Evolutionary conservation across 64 coral and sea anemone species (phyloP), one percentile per base, ranked within the genome.

Genomic region (Montipora foliosa): DNA sequence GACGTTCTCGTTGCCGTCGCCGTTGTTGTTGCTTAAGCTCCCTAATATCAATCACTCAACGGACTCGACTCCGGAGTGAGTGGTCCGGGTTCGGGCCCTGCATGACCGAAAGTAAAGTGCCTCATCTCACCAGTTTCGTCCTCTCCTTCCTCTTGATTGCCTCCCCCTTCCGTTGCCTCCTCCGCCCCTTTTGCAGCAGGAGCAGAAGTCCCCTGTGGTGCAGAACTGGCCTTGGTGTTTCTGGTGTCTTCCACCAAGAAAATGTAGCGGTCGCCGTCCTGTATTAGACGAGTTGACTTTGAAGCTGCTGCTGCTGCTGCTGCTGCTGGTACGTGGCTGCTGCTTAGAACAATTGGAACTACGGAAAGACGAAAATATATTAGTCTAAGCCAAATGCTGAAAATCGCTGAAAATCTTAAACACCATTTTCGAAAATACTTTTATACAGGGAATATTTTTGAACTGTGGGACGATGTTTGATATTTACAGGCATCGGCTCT

Each of bases 341-440:
- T 86, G 44, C 82, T 86, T 47, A 86, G 82, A 50, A 86, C 82
- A 71, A 86, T 86, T 5, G 82, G 82, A 52, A 86, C 82, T 86
- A 13, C 1, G 47, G 46, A 84, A 9, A 68, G 16, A 2, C 66
- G 2, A 2, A 37, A 68, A 15, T 25, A 11, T 0, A 11, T 2
- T 2, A 55, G 21, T 17, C 12, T 37, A 37, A 2, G 37, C 1
- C 37, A 37, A 37, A 37, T 37, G 37, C 29, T 22, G 0, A 22
- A 22, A 22, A 0, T 22, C 22, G 22, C 22, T 22, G 22, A 22
- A 22, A 22, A 22, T 22, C 0, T 22, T 2, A 0, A 37, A 37
- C 37, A 2, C 37, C 37, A 37, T 37, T 37, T 0, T 37, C 37
- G 37, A 37, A 37, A 37, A 37, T 37, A 37, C 37, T 37, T 37